Evolutionary conservation across 2,113 vertebrate species (phyloP).

Genomic region (Scomber scombrus): DNA sequence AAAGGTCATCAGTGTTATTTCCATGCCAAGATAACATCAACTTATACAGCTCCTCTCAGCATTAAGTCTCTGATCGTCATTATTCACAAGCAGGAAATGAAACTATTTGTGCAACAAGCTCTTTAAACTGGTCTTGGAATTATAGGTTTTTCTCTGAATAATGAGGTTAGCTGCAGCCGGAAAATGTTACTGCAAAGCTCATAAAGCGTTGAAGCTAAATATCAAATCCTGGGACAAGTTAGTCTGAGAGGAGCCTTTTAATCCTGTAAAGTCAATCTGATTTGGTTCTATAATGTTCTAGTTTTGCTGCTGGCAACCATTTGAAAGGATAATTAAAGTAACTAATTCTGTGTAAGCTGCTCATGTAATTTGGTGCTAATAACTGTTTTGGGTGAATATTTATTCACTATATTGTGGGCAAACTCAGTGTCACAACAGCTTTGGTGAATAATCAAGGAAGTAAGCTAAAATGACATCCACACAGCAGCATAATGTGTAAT

Average conservation of each 20-base stretch:
- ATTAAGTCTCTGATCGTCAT: background rate
- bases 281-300: background rate
- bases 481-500: no score
- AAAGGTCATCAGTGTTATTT: conserved; percentile 52
- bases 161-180: conserved; percentile 5
- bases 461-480: no score
- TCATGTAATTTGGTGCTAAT: background rate
- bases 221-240: background rate
- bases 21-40: conserved; percentile 20
- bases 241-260: background rate
- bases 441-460: no score
- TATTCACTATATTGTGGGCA: no score
- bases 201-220: background rate
- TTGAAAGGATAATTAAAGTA: conserved; percentile 1
- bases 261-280: conserved; percentile 12
- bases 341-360: background rate
- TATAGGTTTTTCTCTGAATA: background rate
- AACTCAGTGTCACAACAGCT: background rate
- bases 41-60: background rate
- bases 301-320: background rate
- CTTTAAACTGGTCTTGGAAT: conserved; percentile 15
- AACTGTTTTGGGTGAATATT: background rate
- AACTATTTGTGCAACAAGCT: conserved; percentile 2
- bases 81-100: background rate
- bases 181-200: background rate